phyloP scores from a whole-genome alignment of 2,888 invertebrate species.

The Vanessa cardui region DNA sequence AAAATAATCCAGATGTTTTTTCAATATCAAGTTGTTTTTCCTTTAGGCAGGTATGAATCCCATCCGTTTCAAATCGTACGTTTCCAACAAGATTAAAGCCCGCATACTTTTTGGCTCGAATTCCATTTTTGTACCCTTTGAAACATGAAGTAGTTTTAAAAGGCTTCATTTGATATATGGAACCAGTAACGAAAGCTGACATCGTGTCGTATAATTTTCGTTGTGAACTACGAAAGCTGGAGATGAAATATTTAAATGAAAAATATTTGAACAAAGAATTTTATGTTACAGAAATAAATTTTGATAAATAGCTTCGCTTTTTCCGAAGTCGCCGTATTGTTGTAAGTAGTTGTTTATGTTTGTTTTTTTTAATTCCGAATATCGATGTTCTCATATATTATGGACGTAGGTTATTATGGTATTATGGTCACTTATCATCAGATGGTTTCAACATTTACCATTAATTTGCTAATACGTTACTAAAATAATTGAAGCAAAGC shows the following conservation, averaged over 20 bases:
- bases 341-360: too few relatives aligned
- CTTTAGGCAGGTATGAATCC: background rate
- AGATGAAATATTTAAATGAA: background rate
- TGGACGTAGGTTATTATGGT: too few relatives aligned
- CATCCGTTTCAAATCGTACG: background rate
- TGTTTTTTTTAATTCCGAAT: too few relatives aligned
- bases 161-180: slow-evolving; percentile 4
- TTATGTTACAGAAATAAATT: background rate
- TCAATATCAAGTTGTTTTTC: background rate
- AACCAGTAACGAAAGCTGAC: slow-evolving; percentile 1
- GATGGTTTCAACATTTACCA: too few relatives aligned
- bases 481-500: too few relatives aligned
- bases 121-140: slow-evolving; percentile 6
- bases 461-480: too few relatives aligned
- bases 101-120: slow-evolving; percentile 7
- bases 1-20: background rate
- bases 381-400: too few relatives aligned
- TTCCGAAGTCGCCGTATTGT: too few relatives aligned
- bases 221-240: too few relatives aligned
- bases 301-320: too few relatives aligned
- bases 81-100: slow-evolving; percentile 5
- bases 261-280: background rate
- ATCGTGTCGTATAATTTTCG: background rate
- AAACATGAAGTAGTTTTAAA: slow-evolving; percentile 5
- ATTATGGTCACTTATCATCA: too few relatives aligned